phyloP scores from a whole-genome alignment of 2,113 vertebrate species.

The Macaca mulatta region DNA sequence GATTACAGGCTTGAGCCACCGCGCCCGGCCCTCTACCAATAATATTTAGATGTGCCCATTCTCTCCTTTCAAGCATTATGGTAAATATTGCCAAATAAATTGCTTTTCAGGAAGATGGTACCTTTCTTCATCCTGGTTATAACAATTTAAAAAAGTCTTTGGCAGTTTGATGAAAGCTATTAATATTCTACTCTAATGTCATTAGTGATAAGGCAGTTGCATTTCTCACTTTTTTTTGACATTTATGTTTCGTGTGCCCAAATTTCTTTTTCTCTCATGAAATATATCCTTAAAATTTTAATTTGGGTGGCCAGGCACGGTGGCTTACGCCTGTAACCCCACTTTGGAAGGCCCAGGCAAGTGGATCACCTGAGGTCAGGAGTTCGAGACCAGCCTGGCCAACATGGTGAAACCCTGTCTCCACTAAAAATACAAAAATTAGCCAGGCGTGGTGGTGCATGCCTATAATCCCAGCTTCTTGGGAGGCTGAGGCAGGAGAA shows the following conservation, averaged over 20 bases:
- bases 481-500: no score
- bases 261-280: neutral
- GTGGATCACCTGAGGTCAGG: no score
- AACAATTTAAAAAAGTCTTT: constrained; percentile 3
- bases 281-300: constrained; percentile 37
- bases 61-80: neutral
- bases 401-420: no score
- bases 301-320: neutral
- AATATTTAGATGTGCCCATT: neutral
- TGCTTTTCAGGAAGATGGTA: neutral
- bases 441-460: no score
- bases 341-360: no score
- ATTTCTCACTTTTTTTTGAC: neutral
- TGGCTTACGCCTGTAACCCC: no score
- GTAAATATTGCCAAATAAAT: neutral
- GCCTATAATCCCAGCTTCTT: no score
- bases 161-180: neutral
- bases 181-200: neutral
- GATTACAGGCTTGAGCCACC: no score
- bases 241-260: constrained; percentile 4
- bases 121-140: neutral
- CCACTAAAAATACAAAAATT: no score
- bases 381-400: no score
- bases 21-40: neutral
- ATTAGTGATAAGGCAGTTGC: neutral